Evolutionary conservation across 2,888 invertebrate genomes (phyloP).

Genomic region (Agrenia bidenticulata): DNA sequence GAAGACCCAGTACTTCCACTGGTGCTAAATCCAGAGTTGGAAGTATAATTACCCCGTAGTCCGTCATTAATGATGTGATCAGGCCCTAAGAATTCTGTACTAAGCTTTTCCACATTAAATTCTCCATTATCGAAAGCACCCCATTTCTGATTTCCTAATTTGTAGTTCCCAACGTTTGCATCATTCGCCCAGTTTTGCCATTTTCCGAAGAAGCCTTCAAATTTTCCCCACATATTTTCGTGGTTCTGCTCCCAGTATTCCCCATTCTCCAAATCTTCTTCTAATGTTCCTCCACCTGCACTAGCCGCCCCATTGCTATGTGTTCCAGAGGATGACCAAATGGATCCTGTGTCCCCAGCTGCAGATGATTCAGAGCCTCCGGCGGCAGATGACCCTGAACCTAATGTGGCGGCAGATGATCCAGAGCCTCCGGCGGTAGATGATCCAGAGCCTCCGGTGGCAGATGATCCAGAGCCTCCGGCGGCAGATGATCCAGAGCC

Average conservation of each 20-base stretch:
- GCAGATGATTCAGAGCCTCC: too few relatives aligned
- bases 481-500: too few relatives aligned
- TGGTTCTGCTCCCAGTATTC: conserved; percentile 1
- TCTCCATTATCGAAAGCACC: conserved; percentile 11
- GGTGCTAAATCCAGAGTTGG: neutral
- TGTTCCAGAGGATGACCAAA: neutral
- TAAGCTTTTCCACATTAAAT: conserved; percentile 2
- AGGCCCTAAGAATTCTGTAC: conserved; percentile 6
- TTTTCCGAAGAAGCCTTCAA: conserved; percentile 1
- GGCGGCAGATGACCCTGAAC: too few relatives aligned
- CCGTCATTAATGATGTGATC: conserved; percentile 5
- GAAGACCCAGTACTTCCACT: neutral
- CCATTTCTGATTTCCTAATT: neutral
- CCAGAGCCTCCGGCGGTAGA: too few relatives aligned
- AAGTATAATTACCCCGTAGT: neutral
- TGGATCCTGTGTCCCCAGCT: too few relatives aligned
- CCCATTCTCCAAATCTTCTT: neutral
- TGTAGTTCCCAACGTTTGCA: conserved; percentile 1
- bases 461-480: too few relatives aligned
- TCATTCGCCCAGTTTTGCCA: conserved; percentile 11
- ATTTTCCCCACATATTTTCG: conserved; percentile 5
- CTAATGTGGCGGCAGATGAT: too few relatives aligned
- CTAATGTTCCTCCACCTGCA: neutral
- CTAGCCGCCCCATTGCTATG: neutral
- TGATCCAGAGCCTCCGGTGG: too few relatives aligned